Base-by-base conservation (phyloP, 2,797 vertebrate genomes). In the Sebastes minor region DNA sequence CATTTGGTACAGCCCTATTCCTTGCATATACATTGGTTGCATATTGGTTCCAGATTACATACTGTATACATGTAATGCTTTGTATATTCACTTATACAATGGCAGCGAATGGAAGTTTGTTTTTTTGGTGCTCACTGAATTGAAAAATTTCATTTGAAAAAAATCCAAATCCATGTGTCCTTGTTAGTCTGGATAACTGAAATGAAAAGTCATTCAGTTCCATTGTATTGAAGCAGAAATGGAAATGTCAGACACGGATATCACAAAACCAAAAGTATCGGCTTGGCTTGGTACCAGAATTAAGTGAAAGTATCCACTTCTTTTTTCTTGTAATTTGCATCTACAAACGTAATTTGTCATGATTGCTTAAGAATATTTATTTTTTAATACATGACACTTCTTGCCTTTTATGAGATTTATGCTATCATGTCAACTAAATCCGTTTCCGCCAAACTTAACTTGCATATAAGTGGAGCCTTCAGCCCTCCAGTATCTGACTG, bases 401-500 rank as follows among this genome's bases (percentile, higher is more conserved):
- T 33, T 22, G 22, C 6, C 27, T 8, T 53, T 13, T 46, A 8
- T 0, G 4, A 25, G 23, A 52, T 71, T 23, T 3, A 4, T 25
- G 5, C n/a, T 53, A 20, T 75, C 46, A 32, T 42, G 35, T 71
- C 62, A 76, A 28, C 18, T 49, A 27, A 71, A 85, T 84, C 65
- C 46, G 62, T 27, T 59, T 55, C 25, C 25, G 57, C 73, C 76
- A 74, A 84, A 82, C 56, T 69, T 72, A 71, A 64, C 63, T 60
- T 30, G 13, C 60, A 63, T 75, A 63, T 65, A 77, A 83, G 82
- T 38, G 64, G 27, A 79, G 49, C 57, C 62, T 74, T 83, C 68
- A 78, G 57, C 76, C 63, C 38, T 72, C 42, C 68, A 16, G 57
- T 74, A 68, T 89, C 86, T 80, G 67, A 59, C 86, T 80, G 67